A percentile compares a stretch with the other conserved stretches of the same genome.
Evolutionary conservation across 2,113 vertebrate species (phyloP).

Genomic region (Dasyornis broadbenti): DNA sequence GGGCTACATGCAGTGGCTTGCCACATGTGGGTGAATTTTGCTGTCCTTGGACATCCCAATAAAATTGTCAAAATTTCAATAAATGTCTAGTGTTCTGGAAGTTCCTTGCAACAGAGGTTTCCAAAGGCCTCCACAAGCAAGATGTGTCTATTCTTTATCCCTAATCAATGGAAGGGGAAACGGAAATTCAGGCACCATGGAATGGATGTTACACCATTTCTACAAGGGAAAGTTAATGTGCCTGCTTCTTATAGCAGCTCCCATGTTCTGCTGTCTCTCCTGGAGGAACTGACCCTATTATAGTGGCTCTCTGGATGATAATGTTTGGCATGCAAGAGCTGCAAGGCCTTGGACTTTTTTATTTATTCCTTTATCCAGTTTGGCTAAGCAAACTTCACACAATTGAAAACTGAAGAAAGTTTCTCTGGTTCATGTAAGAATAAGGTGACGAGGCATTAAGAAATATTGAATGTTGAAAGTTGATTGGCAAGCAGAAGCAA

Average conservation of each 20-base stretch:
- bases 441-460: not conserved
- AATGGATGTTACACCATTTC: not conserved
- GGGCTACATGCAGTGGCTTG: not conserved
- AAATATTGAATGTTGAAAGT: slow-evolving; percentile 37
- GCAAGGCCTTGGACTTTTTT: not conserved
- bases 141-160: not conserved
- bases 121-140: not conserved
- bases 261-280: not conserved
- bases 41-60: not conserved
- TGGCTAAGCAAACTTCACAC: not conserved
- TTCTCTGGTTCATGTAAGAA: not conserved
- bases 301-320: not conserved
- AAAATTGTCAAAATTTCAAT: not conserved
- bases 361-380: not conserved
- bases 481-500: slow-evolving; percentile 6
- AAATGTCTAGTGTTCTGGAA: not conserved
- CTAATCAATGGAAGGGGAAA: not conserved
- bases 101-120: not conserved
- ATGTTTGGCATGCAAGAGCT: not conserved
- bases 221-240: not conserved
- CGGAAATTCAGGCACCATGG: not conserved
- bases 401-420: not conserved
- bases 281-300: not conserved
- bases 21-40: not conserved
- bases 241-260: not conserved